Conservation (phyloP, 2,113 vertebrate genomes). For the Hydrolagus affinis region DNA sequence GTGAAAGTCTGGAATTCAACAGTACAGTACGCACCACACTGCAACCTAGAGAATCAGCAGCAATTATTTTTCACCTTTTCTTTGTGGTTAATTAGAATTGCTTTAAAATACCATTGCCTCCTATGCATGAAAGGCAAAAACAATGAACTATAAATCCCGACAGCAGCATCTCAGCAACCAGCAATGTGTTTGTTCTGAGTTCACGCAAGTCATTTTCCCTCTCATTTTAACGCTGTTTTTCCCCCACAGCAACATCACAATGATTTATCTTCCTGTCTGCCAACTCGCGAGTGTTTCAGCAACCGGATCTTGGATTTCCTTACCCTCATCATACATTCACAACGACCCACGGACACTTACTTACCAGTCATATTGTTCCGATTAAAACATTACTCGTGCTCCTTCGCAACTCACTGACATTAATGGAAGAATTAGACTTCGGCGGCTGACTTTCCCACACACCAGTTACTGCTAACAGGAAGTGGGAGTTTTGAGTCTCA, state of each 20-base stretch:
- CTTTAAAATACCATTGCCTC: background rate
- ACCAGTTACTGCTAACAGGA: constrained; percentile 6
- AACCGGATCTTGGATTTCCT: background rate
- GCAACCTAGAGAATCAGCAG: background rate
- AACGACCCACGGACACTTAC: background rate
- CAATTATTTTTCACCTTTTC: background rate
- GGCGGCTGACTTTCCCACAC: background rate
- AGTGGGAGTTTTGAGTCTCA: background rate
- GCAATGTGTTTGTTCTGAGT: constrained; percentile 3
- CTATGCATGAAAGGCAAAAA: background rate
- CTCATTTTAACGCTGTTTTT: background rate
- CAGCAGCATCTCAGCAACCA: constrained; percentile 1
- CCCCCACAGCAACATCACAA: constrained; percentile 6
- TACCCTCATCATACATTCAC: background rate
- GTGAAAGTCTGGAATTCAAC: too few species aligned
- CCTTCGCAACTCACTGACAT: constrained; percentile 5
- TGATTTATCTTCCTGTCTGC: background rate
- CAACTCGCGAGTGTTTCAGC: background rate
- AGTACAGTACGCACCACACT: too few species aligned
- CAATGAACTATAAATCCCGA: background rate
- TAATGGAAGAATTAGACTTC: background rate
- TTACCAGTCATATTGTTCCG: constrained; percentile 9
- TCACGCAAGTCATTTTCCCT: background rate
- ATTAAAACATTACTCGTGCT: background rate
- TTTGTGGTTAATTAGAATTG: background rate